These are phyloP conservation scores for Anarsia innoxiella DNA, from an alignment of 2,888 invertebrate species.

Conservation along the genomic window DNA sequence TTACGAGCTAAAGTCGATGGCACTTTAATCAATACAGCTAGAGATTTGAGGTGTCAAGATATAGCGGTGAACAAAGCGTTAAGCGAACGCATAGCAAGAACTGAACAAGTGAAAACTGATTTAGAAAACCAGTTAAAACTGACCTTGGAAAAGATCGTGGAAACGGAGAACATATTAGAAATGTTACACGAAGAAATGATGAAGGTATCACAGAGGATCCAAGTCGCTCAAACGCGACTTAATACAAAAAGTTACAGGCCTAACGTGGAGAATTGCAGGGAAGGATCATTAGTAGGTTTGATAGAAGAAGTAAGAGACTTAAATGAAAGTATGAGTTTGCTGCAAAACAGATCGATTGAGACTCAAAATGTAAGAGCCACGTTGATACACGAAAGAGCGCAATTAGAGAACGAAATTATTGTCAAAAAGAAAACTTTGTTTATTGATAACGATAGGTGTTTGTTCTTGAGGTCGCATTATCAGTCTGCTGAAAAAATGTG, in stretches of 20 bases:
- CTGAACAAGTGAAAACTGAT: slow-evolving; percentile 82
- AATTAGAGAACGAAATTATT: slow-evolving; percentile 59
- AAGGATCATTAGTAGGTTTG: slow-evolving; percentile 54
- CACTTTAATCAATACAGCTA: slow-evolving; percentile 82
- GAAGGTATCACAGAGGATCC: slow-evolving; percentile 56
- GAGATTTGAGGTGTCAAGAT: slow-evolving; percentile 87
- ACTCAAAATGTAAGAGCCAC: slow-evolving; percentile 56
- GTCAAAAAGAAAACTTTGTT: slow-evolving; percentile 62
- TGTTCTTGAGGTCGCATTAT: slow-evolving; percentile 58
- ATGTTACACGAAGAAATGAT: slow-evolving; percentile 58
- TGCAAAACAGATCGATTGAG: slow-evolving; percentile 51
- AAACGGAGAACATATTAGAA: slow-evolving; percentile 58
- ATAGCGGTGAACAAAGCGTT: slow-evolving; percentile 85
- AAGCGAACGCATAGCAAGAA: slow-evolving; percentile 81
- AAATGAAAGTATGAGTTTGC: slow-evolving; percentile 55
- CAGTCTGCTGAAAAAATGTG: slow-evolving; percentile 65
- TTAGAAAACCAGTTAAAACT: slow-evolving; percentile 80
- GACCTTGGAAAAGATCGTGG: slow-evolving; percentile 58
- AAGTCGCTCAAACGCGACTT: slow-evolving; percentile 62
- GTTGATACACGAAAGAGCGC: slow-evolving; percentile 55
- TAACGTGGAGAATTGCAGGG: slow-evolving; percentile 61
- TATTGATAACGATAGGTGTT: slow-evolving; percentile 55
- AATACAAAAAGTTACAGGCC: slow-evolving; percentile 57
- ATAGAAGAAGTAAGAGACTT: slow-evolving; percentile 62
- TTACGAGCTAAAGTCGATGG: slow-evolving; percentile 83